Evolutionary conservation across 1,140 invertebrate species (phyloP).

Genomic region (Hycleus cichorii): DNA sequence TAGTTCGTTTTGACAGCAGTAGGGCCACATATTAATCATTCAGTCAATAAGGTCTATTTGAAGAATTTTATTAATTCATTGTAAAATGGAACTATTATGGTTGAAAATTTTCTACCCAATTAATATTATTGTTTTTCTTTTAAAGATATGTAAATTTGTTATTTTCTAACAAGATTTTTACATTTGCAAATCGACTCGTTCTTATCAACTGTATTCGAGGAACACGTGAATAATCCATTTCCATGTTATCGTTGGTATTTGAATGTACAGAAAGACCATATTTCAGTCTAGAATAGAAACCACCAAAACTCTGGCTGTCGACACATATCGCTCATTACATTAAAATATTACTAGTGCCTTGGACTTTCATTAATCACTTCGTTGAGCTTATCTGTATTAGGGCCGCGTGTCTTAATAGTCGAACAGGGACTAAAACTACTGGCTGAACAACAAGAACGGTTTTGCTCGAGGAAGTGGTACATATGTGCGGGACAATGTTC

Average conservation of each 20-base stretch:
- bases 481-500: slow-evolving; percentile 33
- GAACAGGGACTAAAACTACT: slow-evolving; percentile 24
- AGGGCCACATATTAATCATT: slow-evolving; percentile 21
- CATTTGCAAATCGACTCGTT: slow-evolving; percentile 5
- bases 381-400: slow-evolving; percentile 28
- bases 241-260: slow-evolving; percentile 8
- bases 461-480: slow-evolving; percentile 34
- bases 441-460: slow-evolving; percentile 21
- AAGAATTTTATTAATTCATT: neutral
- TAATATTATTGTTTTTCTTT: too few species aligned
- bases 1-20: slow-evolving; percentile 19
- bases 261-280: slow-evolving; percentile 7
- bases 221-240: slow-evolving; percentile 17
- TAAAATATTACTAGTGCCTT: slow-evolving; percentile 22
- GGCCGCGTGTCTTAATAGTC: slow-evolving; percentile 33
- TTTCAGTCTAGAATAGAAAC: slow-evolving; percentile 9
- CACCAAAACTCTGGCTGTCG: slow-evolving; percentile 3
- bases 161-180: slow-evolving; percentile 15
- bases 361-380: slow-evolving; percentile 28
- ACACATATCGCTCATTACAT: slow-evolving; percentile 22
- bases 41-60: slow-evolving; percentile 3
- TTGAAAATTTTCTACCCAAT: too few species aligned
- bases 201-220: slow-evolving; percentile 1
- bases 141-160: slow-evolving; percentile 6
- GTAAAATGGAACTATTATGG: too few species aligned